These are phyloP conservation scores for Rhegmatorhina hoffmannsi DNA, from an alignment of 2,113 vertebrate species.

Conservation along the genomic window DNA sequence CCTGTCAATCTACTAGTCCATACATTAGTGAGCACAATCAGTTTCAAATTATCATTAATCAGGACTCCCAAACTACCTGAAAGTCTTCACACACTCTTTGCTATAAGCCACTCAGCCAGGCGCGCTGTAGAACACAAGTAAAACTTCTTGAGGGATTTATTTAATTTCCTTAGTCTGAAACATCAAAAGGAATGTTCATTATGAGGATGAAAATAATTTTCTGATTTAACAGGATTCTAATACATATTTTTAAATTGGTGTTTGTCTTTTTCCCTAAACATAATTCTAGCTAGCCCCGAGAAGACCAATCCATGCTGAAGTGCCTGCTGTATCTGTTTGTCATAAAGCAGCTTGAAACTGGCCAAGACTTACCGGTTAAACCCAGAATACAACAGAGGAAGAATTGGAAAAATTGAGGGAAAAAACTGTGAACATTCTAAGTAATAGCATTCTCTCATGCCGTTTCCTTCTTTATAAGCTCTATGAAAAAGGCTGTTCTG, in stretches of 20 bases:
- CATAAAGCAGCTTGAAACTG: not conserved
- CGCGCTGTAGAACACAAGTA: not conserved
- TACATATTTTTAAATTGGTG: not conserved
- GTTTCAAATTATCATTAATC: not conserved
- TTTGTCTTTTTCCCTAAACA: not conserved
- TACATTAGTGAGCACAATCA: not conserved
- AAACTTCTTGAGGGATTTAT: not conserved
- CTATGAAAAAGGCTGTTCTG: not conserved
- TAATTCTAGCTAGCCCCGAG: not conserved
- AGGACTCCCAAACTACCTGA: not conserved
- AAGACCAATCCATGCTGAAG: not conserved
- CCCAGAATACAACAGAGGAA: not conserved
- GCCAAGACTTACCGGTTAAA: not conserved
- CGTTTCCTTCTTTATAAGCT: not conserved
- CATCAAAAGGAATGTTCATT: not conserved
- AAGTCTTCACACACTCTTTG: rapidly evolving
- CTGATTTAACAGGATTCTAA: not conserved
- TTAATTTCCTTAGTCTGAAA: not conserved
- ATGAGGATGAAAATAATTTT: not conserved
- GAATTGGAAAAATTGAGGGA: not conserved
- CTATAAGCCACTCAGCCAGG: not conserved
- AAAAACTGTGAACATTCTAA: not conserved
- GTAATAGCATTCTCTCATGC: not conserved
- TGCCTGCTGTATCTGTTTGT: not conserved
- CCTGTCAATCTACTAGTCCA: not conserved